Evolutionary conservation across 2,888 invertebrate species (phyloP), one percentile per base, ranked within the genome.

Genomic region (Ophioninae sp.): DNA sequence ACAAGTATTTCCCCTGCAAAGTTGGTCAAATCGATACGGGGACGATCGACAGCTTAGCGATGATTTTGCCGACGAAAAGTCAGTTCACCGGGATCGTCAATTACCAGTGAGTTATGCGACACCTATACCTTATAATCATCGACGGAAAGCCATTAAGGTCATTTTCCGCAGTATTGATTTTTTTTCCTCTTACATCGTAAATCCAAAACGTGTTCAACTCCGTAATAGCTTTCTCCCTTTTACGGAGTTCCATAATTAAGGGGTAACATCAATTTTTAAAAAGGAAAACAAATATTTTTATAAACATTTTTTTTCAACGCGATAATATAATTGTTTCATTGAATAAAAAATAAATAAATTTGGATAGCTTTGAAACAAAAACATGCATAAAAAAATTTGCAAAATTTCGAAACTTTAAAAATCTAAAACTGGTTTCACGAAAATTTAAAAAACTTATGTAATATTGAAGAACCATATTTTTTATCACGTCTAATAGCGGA

Each of bases 41-140:
- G 23, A 86, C 83, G 30, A 78, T 85, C n/a, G 89, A 90, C 7
- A 89, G 85, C 67, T 68, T 90, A 41, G 89, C 89, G 0, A 82
- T 91, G 74, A 84, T 85, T 5, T 17, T 91, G 64, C 74, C 77
- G 0, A 87, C 88, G 50, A 73, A 67, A n/a, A 90, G 87, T 84
- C 88, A 87, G n/a, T 91, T 89, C 59, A 89, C 86, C 7, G 85
- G 82, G 6, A 41, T 88, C 5, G 81, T 91, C 20, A 90, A 90
- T 87, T 86, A 86, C 74, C 85, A 89, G 91, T 90, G 20, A 84
- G 90, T 87, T 21, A 6, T 10, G n/a, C 10, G 17, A 17, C 17
- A 17, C 17, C 10, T 10, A 17, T 50, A 17, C 50, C 17, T 6
- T 50, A 50, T 17, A 50, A 6, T 50, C 17, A 50, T 50, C 50